Conservation (phyloP, 1,140 invertebrate species). For the Drosophila athabasca region DNA sequence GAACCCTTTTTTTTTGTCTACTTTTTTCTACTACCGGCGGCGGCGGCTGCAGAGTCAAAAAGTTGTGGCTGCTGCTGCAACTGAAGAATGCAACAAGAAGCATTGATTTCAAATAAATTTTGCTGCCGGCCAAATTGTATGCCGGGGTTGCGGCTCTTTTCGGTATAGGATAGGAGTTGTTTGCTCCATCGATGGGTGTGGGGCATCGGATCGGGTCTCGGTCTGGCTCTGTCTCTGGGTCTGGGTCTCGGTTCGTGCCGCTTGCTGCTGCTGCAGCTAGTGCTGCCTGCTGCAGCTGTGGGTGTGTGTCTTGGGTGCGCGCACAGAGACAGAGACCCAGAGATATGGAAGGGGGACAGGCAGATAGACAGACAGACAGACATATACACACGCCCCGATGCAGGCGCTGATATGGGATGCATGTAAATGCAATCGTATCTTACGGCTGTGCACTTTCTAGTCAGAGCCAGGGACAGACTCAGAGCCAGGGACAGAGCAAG, state of each 20-base stretch:
- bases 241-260: slow-evolving; percentile 30
- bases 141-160: slow-evolving; percentile 65
- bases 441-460: slow-evolving; percentile 82
- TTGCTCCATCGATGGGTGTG: slow-evolving; percentile 41
- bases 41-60: slow-evolving; percentile 70
- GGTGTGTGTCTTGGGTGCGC: slow-evolving; percentile 64
- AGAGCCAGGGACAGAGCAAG: slow-evolving; percentile 29
- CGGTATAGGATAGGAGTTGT: slow-evolving; percentile 30
- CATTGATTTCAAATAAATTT: slow-evolving; percentile 83
- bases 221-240: slow-evolving; percentile 6
- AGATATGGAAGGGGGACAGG: slow-evolving; percentile 22
- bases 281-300: slow-evolving; percentile 58
- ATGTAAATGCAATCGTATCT: slow-evolving; percentile 83
- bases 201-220: slow-evolving; percentile 31
- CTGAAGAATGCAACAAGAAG: slow-evolving; percentile 81
- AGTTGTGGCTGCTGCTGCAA: slow-evolving; percentile 61
- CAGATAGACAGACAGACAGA: slow-evolving; percentile 8
- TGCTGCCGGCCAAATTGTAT: slow-evolving; percentile 81
- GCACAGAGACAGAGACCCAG: slow-evolving; percentile 43
- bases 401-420: slow-evolving; percentile 79
- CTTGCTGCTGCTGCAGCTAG: slow-evolving; percentile 16
- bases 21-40: slow-evolving; percentile 40
- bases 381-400: slow-evolving; percentile 69
- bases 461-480: slow-evolving; percentile 20
- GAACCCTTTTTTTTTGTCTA: slow-evolving; percentile 28